Evolutionary conservation across 2,888 invertebrate species (phyloP).

Genomic region (Tiphia femorata): DNA sequence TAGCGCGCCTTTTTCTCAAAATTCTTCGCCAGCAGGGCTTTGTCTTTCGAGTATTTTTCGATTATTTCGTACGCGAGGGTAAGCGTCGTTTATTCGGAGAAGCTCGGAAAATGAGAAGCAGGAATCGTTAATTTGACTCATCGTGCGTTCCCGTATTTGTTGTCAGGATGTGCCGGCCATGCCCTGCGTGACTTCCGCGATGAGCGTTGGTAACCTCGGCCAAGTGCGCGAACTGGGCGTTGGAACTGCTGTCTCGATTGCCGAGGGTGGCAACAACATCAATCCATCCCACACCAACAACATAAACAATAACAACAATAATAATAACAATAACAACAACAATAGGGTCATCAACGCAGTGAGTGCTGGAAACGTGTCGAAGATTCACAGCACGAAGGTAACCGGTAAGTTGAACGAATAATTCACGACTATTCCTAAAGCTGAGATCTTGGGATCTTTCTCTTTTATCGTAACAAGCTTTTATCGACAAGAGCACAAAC

Average conservation of each 20-base stretch:
- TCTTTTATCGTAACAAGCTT: neutral
- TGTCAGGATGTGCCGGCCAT: constrained; percentile 54
- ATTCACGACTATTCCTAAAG: neutral
- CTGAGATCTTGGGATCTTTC: neutral
- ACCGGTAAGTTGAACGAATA: constrained; percentile 48
- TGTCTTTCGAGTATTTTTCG: too few species aligned
- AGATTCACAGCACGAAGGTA: constrained; percentile 54
- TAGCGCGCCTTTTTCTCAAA: too few species aligned
- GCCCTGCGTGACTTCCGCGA: constrained; percentile 61
- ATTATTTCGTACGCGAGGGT: too few species aligned
- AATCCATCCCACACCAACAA: constrained; percentile 17
- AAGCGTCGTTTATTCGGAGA: too few species aligned
- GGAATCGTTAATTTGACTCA: too few species aligned
- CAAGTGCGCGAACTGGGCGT: constrained; percentile 51
- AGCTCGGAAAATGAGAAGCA: too few species aligned
- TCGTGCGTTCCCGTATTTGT: too few species aligned
- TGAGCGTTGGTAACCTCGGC: constrained; percentile 61
- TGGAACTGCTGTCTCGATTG: constrained; percentile 35
- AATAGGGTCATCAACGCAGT: constrained; percentile 58
- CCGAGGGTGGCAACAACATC: constrained; percentile 21
- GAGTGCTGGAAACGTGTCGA: constrained; percentile 59
- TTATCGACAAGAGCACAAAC: neutral
- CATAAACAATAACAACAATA: constrained; percentile 19
- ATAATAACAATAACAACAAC: constrained; percentile 49
- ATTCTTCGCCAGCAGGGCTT: too few species aligned